These are phyloP conservation scores for Montipora capitata DNA, from an alignment of 92 coral and sea anemone species.

Conservation along the genomic window DNA sequence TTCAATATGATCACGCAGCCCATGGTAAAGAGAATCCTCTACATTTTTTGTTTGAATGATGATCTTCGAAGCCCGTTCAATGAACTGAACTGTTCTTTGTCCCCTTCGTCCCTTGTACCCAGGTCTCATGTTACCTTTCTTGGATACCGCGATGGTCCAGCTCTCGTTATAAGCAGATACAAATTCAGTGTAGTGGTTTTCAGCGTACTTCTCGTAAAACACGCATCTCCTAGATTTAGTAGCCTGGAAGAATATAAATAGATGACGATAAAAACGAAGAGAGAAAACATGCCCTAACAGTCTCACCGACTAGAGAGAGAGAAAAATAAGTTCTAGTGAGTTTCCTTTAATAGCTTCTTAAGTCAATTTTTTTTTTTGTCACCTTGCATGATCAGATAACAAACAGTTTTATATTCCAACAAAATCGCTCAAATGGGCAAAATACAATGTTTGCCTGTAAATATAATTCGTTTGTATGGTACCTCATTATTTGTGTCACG, in stretches of 20 bases:
- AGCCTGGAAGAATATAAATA: slow-evolving; percentile 30
- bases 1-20: slow-evolving; percentile 84
- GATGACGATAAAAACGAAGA: neutral
- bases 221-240: slow-evolving; percentile 84
- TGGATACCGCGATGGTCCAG: slow-evolving; percentile 88
- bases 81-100: slow-evolving; percentile 82
- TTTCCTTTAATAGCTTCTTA: too few relatives aligned
- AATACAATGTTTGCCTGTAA: too few relatives aligned
- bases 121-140: slow-evolving; percentile 88
- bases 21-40: slow-evolving; percentile 76
- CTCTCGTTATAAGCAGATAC: slow-evolving; percentile 81
- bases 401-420: too few relatives aligned
- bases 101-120: slow-evolving; percentile 88
- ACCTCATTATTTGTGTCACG: too few relatives aligned
- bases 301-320: neutral
- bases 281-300: too few relatives aligned
- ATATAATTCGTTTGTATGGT: too few relatives aligned
- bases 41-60: slow-evolving; percentile 83
- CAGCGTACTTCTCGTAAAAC: slow-evolving; percentile 87
- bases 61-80: slow-evolving; percentile 84
- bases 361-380: too few relatives aligned
- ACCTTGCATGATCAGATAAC: too few relatives aligned
- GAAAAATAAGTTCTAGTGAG: neutral
- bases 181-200: slow-evolving; percentile 88
- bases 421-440: too few relatives aligned